phyloP scores from a whole-genome alignment of 2,113 vertebrate genomes.

The Anguilla rostrata region DNA sequence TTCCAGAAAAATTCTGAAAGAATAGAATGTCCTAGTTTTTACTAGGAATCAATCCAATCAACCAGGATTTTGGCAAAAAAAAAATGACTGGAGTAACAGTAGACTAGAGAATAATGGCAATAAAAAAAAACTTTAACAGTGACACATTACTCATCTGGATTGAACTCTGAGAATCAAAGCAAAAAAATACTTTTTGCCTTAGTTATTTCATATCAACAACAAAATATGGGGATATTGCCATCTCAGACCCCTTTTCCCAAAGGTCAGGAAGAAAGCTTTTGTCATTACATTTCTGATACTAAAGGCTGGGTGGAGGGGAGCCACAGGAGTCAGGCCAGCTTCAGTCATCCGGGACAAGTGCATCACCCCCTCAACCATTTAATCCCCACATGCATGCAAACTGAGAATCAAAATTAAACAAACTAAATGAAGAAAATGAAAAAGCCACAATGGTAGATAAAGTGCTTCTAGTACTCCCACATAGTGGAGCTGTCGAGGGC shows the following conservation, averaged over 20 bases:
- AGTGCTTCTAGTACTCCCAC: constrained; percentile 88
- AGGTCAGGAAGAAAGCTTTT: background rate
- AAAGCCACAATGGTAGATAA: constrained; percentile 43
- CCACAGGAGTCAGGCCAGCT: background rate
- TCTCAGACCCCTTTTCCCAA: background rate
- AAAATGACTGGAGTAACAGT: background rate
- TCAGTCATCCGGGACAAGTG: constrained; percentile 13
- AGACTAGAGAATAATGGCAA: background rate
- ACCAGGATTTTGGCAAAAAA: background rate
- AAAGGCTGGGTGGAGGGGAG: background rate
- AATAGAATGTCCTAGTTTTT: background rate
- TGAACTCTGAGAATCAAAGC: background rate
- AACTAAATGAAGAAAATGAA: constrained; percentile 4
- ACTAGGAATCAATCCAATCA: background rate
- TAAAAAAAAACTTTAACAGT: background rate
- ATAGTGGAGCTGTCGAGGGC: constrained; percentile 82
- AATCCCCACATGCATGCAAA: constrained; percentile 21
- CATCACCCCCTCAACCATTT: background rate
- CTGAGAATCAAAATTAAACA: constrained; percentile 7
- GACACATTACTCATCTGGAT: background rate
- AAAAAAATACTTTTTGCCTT: background rate
- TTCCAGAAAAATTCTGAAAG: background rate
- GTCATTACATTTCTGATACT: background rate
- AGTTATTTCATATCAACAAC: background rate
- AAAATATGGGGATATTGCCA: background rate